Base-by-base conservation (phyloP, 2,888 invertebrate species). In the Apeira syringaria region DNA sequence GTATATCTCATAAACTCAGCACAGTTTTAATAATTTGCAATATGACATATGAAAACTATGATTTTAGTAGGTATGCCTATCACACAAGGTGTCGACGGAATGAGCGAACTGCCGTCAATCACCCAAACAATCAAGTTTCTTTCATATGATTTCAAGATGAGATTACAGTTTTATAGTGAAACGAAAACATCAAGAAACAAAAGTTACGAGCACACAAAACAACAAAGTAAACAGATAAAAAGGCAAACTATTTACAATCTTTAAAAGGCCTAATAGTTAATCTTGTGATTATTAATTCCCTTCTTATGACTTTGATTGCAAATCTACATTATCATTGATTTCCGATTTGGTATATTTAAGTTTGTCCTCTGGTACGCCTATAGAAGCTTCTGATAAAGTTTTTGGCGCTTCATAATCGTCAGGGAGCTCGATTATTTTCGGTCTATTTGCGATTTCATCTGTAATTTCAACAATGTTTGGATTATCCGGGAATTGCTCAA, bases 221-320 rank as follows among this genome's bases (percentile, higher is more conserved):
- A 24, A 9, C n/a, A 26, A 37, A 39, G n/a, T n/a, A n/a, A n/a
- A n/a, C n/a, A n/a, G n/a, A n/a, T n/a, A n/a, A n/a, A n/a, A n/a
- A n/a, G n/a, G n/a, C n/a, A n/a, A 31, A 20, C 35, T 46, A 46
- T 46, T 35, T 46, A 46, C 45, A 46, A 13, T 17, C 6, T 17
- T n/a, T 15, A 15, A 12, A 34, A 38, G 27, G 20, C 12, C 6
- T 11, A 32, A 10, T n/a, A 33, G 17, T 13, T 31, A 11, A 5
- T 24, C 7, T 7, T 20, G 20, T 20, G 39, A 9, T 44, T 38
- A 34, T 26, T 37, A 37, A 8, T 33, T 22, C 5, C 28, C 32
- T 10, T 12, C 17, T 15, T 43, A 32, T 13, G 32, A 27, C 1
- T 17, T 22, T 1, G 27, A 18, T 25, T 30, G 24, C 12, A 36